Evolutionary conservation across 2,888 invertebrate species (phyloP).

Genomic region (Chymomyza caudatula): DNA sequence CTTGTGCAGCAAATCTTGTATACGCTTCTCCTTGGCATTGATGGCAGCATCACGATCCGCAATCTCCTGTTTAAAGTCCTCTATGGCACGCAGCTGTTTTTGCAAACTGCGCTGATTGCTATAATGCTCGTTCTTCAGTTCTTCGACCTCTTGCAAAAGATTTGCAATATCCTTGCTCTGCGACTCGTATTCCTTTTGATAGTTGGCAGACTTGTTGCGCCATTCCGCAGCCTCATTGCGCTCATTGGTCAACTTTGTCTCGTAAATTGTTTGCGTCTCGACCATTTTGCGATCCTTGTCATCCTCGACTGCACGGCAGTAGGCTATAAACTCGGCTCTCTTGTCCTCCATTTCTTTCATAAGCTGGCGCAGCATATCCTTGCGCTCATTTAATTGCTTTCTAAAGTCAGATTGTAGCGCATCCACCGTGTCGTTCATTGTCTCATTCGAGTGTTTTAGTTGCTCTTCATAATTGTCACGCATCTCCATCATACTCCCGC

Average conservation of each 20-base stretch:
- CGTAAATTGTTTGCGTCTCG: slow-evolving; percentile 75
- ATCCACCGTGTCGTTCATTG: slow-evolving; percentile 78
- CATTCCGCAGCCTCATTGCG: slow-evolving; percentile 87
- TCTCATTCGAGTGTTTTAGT: slow-evolving; percentile 81
- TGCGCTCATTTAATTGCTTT: slow-evolving; percentile 81
- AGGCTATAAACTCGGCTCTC: slow-evolving; percentile 76
- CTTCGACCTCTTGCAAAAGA: slow-evolving; percentile 86
- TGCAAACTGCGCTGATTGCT: slow-evolving; percentile 82
- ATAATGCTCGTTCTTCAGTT: slow-evolving; percentile 84
- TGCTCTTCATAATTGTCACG: slow-evolving; percentile 83
- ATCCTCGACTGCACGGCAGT: slow-evolving; percentile 76
- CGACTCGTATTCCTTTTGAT: slow-evolving; percentile 84
- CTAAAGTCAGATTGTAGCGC: slow-evolving; percentile 80
- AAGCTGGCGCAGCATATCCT: slow-evolving; percentile 82
- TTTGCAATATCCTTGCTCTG: slow-evolving; percentile 79
- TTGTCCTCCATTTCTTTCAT: slow-evolving; percentile 79
- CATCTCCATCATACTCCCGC: slow-evolving; percentile 84
- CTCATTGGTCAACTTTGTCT: slow-evolving; percentile 82
- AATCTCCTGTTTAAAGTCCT: slow-evolving; percentile 90
- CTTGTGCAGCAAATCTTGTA: slow-evolving; percentile 89
- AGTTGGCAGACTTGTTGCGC: slow-evolving; percentile 90
- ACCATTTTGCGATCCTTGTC: slow-evolving; percentile 77
- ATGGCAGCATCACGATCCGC: slow-evolving; percentile 89
- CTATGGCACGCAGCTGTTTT: slow-evolving; percentile 86
- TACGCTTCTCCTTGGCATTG: slow-evolving; percentile 90